phyloP scores from a whole-genome alignment of 1,140 invertebrate genomes.

The Drosophila ambigua region DNA sequence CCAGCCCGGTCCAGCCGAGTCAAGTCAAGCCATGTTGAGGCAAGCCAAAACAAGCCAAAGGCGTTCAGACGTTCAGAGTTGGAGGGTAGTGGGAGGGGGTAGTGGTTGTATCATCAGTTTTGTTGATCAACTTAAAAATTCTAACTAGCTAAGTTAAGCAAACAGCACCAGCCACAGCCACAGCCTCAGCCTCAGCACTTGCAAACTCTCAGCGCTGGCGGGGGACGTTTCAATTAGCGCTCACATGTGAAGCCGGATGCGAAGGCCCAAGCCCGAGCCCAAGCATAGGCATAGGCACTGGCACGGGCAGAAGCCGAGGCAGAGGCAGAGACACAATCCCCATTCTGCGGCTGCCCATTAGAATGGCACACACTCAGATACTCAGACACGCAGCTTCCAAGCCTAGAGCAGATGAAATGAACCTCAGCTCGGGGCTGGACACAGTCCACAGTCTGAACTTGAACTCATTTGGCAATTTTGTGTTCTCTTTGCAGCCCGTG shows the following conservation, averaged over 20 bases:
- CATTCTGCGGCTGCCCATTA: conserved; percentile 57
- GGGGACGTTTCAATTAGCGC: conserved; percentile 79
- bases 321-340: conserved; percentile 14
- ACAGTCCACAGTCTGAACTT: conserved; percentile 2
- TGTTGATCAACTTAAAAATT: conserved; percentile 78
- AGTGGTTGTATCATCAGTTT: conserved; percentile 39
- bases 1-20: not conserved
- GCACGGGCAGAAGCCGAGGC: too few relatives aligned
- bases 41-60: not conserved
- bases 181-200: conserved; percentile 46
- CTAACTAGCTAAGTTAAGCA: conserved; percentile 77
- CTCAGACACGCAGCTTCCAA: not conserved
- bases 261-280: conserved; percentile 57
- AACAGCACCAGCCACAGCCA: conserved; percentile 19
- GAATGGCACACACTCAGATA: conserved; percentile 28
- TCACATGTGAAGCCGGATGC: conserved; percentile 75
- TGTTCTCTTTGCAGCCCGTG: conserved; percentile 82
- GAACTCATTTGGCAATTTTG: conserved; percentile 11
- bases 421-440: conserved; percentile 32
- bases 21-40: conserved; percentile 4
- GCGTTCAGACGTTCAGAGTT: not conserved
- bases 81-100: not conserved
- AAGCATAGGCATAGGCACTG: not conserved
- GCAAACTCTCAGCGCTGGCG: conserved; percentile 65
- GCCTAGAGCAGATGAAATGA: conserved; percentile 45